Conservation (phyloP, 2,888 invertebrate genomes). For the Diadegma fenestrale region DNA sequence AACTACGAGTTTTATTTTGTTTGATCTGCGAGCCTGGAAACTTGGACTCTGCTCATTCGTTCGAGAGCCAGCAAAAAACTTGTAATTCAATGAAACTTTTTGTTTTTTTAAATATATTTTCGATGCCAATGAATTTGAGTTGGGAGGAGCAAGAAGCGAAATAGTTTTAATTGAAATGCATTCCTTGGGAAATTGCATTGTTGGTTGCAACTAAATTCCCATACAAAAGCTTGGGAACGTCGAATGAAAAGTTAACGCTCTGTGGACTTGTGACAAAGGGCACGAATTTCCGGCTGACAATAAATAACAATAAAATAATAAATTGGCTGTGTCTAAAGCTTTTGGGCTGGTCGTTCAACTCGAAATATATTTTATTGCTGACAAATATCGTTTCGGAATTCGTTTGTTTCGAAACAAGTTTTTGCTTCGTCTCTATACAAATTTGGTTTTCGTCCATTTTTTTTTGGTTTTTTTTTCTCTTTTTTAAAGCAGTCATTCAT, state of each 20-base stretch:
- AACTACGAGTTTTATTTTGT: constrained; percentile 76
- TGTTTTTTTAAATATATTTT: not conserved
- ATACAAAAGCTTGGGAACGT: not conserved
- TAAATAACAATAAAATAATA: not conserved
- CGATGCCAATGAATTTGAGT: not conserved
- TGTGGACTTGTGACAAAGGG: constrained; percentile 60
- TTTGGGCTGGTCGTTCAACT: constrained; percentile 16
- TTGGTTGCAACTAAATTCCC: not conserved
- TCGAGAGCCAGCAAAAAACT: constrained; percentile 18
- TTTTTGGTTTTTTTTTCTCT: too few relatives aligned
- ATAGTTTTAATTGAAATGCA: constrained; percentile 7
- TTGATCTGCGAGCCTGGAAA: constrained; percentile 74
- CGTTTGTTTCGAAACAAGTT: constrained; percentile 36
- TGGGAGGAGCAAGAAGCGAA: not conserved
- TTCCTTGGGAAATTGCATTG: constrained; percentile 43
- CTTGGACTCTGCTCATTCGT: constrained; percentile 15
- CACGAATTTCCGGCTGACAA: constrained; percentile 52
- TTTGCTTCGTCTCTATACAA: constrained; percentile 4
- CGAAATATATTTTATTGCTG: constrained; percentile 59
- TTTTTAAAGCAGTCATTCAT: constrained; percentile 43
- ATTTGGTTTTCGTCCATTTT: constrained; percentile 14
- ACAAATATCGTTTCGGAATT: constrained; percentile 53
- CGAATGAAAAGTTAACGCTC: not conserved
- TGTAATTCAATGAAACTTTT: not conserved
- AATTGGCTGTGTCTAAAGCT: too few relatives aligned